These are phyloP conservation scores for Vanessa cardui DNA, from an alignment of 2,888 invertebrate genomes.

Conservation along the genomic window DNA sequence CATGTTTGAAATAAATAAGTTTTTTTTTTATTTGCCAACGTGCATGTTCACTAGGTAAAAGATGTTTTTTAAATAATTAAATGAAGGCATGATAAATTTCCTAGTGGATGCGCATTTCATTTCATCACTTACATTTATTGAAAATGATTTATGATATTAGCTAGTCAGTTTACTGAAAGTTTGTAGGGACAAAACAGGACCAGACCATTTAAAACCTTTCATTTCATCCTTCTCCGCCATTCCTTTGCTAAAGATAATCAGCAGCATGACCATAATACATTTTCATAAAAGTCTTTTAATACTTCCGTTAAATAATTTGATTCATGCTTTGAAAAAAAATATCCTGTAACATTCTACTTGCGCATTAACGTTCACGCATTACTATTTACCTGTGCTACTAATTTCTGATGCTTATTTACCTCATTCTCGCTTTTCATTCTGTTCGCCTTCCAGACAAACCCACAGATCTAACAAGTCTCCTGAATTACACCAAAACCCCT, in stretches of 20 bases:
- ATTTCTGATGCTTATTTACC: slow-evolving; percentile 58
- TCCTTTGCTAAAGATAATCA: slow-evolving; percentile 1
- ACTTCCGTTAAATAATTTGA: no score
- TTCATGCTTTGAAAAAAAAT: slow-evolving; percentile 13
- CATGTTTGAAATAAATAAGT: slow-evolving; percentile 58
- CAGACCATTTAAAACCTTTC: slow-evolving; percentile 1
- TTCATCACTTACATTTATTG: slow-evolving; percentile 43
- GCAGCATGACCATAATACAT: slow-evolving; percentile 9
- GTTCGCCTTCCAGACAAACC: slow-evolving; percentile 74
- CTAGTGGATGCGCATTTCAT: slow-evolving; percentile 79
- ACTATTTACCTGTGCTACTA: slow-evolving; percentile 47
- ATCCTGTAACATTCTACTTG: slow-evolving; percentile 14
- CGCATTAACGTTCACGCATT: slow-evolving; percentile 8
- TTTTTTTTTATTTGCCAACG: slow-evolving; percentile 32
- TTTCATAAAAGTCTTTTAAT: neutral
- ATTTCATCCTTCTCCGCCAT: slow-evolving; percentile 11
- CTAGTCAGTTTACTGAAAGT: slow-evolving; percentile 5
- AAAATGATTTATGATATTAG: neutral
- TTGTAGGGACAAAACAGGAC: slow-evolving; percentile 14
- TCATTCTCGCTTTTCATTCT: slow-evolving; percentile 70
- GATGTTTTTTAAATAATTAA: slow-evolving; percentile 17
- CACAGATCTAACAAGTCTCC: slow-evolving; percentile 58
- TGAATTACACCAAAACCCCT: slow-evolving; percentile 66
- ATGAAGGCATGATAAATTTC: slow-evolving; percentile 56
- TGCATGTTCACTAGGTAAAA: slow-evolving; percentile 58